These are phyloP conservation scores for Terrapene triunguis DNA, from an alignment of 2,113 vertebrate species.

Conservation along the genomic window DNA sequence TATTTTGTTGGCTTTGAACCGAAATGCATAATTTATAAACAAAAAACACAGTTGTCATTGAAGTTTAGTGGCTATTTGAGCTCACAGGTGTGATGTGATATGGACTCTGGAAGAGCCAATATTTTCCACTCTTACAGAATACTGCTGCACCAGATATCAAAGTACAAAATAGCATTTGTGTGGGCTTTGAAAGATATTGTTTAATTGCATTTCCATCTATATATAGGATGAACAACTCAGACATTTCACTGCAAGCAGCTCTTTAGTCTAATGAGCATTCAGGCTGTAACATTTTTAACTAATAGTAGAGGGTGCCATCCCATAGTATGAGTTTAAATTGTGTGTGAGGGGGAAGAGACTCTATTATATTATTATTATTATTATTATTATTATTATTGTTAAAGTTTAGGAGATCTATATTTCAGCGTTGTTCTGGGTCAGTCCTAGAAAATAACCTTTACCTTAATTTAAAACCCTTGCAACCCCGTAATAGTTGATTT, in stretches of 20 bases:
- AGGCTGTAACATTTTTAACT: neutral
- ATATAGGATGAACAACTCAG: neutral
- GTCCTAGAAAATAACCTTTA: neutral
- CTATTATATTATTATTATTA: neutral
- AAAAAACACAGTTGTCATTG: neutral
- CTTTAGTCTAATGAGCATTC: neutral
- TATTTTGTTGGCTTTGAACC: neutral
- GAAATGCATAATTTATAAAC: neutral
- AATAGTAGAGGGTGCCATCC: neutral
- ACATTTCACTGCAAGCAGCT: neutral
- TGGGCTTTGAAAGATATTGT: neutral
- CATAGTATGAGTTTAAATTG: neutral
- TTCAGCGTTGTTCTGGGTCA: neutral
- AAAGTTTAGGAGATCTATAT: neutral
- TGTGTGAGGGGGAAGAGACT: neutral
- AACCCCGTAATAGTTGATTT: too few relatives aligned
- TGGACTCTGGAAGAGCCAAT: neutral
- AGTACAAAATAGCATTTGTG: neutral
- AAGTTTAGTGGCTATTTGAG: neutral
- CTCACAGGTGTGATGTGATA: neutral
- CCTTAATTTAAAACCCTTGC: neutral
- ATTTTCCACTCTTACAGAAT: neutral
- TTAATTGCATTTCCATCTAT: neutral
- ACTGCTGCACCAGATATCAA: neutral
- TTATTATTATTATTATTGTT: neutral